Evolutionary conservation across 2,797 vertebrate genomes (phyloP).

Genomic region (Pogonophryne albipinna): DNA sequence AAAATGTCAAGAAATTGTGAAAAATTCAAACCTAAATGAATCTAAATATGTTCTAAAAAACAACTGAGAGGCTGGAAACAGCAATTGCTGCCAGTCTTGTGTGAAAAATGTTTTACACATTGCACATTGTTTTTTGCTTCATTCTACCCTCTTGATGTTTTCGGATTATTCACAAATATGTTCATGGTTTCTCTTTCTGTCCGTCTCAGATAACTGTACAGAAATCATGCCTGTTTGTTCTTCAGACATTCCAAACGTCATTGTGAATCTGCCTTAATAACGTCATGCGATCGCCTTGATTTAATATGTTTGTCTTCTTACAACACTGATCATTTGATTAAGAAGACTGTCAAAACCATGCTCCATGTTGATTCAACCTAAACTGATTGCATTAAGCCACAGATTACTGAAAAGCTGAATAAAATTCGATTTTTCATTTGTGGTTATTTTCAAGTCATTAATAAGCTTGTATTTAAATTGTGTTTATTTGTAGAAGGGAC

Average conservation of each 20-base stretch:
- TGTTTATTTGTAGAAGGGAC: neutral
- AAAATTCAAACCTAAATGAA: too few relatives aligned
- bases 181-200: neutral
- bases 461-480: neutral
- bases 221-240: neutral
- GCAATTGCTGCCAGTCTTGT: too few relatives aligned
- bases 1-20: too few relatives aligned
- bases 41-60: too few relatives aligned
- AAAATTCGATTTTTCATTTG: conserved; percentile 28
- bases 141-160: neutral
- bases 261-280: conserved; percentile 44
- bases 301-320: neutral
- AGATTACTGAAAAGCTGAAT: conserved; percentile 36
- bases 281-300: neutral
- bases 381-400: conserved; percentile 4
- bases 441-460: neutral
- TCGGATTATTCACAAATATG: neutral
- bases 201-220: neutral
- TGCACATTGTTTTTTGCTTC: neutral
- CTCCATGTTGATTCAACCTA: neutral
- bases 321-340: neutral
- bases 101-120: neutral
- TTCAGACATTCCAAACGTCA: conserved; percentile 17
- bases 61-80: too few relatives aligned
- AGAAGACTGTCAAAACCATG: conserved; percentile 1